Base-by-base conservation (phyloP, 2,888 invertebrate species). In the Helleia helle region DNA sequence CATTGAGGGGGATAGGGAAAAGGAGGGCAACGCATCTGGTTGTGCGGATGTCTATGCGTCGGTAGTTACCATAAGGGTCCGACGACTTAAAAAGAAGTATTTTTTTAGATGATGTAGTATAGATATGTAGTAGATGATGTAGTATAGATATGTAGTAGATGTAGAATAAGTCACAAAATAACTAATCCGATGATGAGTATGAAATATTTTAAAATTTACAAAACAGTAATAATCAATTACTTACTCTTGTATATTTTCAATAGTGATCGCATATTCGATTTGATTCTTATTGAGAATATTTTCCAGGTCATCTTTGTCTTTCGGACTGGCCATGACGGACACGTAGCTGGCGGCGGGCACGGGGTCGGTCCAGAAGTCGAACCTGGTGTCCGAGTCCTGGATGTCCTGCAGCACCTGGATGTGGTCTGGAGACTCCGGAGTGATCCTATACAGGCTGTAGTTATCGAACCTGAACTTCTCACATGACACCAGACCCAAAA, bases 371-470 rank as follows among this genome's bases (percentile, higher is more conserved):
- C 66, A 86, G 44, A 75, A 87, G 66, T 72, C 87, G 52, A 52
- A 87, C 51, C 54, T 76, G 48, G 44, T 57, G 55, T 61, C 81
- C 14, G 59, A 53, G 49, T 65, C 52, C 51, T 86, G 76, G 24
- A 89, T 55, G 5, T 75, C 54, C 55, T 74, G 73, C 5, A 90
- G 68, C 11, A 80, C 47, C 27, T 66, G 61, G 15, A 88, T 58
- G 26, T 91, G 86, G 1, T 74, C 61, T 1, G 57, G 50, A 49
- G 69, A 86, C 44, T 70, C 62, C 0, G 90, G 88, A 0, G 67
- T 58, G 3, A 89, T 64, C 58, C 87, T 84, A 51, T 87, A 90
- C 4, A 91, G 74, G 11, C 70, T 61, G 48, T 76, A 72, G 44
- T 79, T 76, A 36, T 79, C 75, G 38, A 64, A 80, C 12, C 71